Conservation (phyloP, 2,888 invertebrate genomes). For the Copidosoma aretas region DNA sequence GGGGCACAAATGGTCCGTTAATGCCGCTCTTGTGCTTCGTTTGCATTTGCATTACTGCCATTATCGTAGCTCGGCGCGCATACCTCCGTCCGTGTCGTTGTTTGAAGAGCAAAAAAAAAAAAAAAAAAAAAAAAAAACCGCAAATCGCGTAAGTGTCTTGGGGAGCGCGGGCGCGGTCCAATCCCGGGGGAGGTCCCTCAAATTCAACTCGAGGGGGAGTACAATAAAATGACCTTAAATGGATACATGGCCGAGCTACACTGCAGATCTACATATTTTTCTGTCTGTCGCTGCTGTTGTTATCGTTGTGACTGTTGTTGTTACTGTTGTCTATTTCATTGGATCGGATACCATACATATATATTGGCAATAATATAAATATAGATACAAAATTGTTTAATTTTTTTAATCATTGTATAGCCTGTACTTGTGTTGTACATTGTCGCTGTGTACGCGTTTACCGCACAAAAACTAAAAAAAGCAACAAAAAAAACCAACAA, state of each 20-base stretch:
- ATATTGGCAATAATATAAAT: slow-evolving; percentile 4
- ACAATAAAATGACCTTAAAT: not conserved
- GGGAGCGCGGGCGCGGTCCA: not conserved
- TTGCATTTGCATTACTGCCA: not conserved
- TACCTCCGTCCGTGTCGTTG: not conserved
- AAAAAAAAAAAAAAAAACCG: no score
- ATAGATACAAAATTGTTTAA: not conserved
- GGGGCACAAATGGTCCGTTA: not conserved
- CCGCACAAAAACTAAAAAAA: not conserved
- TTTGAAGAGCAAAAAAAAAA: no score
- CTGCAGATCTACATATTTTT: not conserved
- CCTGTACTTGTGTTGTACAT: slow-evolving; percentile 38
- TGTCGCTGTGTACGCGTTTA: slow-evolving; percentile 29
- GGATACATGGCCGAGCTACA: not conserved
- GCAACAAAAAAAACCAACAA: not conserved
- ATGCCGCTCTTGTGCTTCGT: not conserved
- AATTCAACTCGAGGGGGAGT: not conserved
- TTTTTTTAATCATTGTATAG: slow-evolving; percentile 17
- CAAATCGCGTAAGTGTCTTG: no score
- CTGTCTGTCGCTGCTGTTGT: slow-evolving; percentile 43
- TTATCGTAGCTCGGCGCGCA: not conserved
- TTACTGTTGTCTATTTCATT: slow-evolving; percentile 35
- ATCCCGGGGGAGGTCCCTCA: no score
- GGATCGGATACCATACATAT: no score
- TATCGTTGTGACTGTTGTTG: slow-evolving; percentile 41